A percentile compares a stretch with the other conserved stretches of the same genome.
Conservation (phyloP, 1,140 invertebrate genomes). For the Calosoma granatense region DNA sequence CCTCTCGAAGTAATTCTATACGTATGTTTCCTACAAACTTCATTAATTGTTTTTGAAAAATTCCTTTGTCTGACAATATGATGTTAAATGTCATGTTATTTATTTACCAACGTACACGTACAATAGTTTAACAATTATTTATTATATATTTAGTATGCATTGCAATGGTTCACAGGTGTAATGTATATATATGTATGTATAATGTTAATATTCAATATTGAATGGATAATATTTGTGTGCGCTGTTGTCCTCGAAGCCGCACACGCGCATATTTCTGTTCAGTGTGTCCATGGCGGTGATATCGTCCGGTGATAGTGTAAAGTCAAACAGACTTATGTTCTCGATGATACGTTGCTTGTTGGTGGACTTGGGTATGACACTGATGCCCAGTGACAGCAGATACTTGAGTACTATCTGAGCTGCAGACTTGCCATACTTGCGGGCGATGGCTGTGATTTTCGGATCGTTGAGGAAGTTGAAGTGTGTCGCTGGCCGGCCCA, state of each 20-base stretch:
- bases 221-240: constrained; percentile 48
- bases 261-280: constrained; percentile 41
- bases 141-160: too few species aligned
- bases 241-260: constrained; percentile 34
- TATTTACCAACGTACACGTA: too few species aligned
- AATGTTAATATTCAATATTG: constrained; percentile 36
- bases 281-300: constrained; percentile 44
- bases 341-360: constrained; percentile 54
- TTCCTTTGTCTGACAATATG: too few species aligned
- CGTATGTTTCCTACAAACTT: too few species aligned
- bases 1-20: too few species aligned
- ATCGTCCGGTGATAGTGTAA: constrained; percentile 51
- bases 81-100: too few species aligned
- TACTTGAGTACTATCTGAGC: constrained; percentile 55
- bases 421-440: constrained; percentile 50
- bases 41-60: too few species aligned
- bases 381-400: constrained; percentile 43
- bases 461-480: constrained; percentile 34
- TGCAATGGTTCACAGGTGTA: too few species aligned
- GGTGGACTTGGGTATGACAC: constrained; percentile 67
- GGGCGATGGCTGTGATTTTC: constrained; percentile 41
- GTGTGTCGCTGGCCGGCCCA: constrained; percentile 47
- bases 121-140: too few species aligned
- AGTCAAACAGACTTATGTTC: constrained; percentile 67
- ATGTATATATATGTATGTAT: constrained; percentile 40